Conservation (phyloP, 2,797 vertebrate genomes). For the Onychomys torridus region DNA sequence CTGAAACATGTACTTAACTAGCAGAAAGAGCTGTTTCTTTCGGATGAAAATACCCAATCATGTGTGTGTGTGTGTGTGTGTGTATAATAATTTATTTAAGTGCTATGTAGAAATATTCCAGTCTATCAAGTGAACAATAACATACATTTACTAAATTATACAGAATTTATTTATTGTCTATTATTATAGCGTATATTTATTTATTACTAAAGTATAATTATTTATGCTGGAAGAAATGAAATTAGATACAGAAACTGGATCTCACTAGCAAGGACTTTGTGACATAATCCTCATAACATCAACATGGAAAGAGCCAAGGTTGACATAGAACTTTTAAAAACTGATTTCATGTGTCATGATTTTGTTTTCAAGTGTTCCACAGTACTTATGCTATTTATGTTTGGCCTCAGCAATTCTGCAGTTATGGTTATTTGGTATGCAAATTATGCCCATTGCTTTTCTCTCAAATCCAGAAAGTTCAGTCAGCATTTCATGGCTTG, state of each 20-base stretch:
- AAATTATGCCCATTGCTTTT: slow-evolving; percentile 48
- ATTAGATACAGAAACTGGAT: slow-evolving; percentile 50
- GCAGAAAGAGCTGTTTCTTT: slow-evolving; percentile 22
- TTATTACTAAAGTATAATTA: neutral
- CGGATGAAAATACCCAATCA: slow-evolving; percentile 38
- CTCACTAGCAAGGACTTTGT: neutral
- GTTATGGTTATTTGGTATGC: slow-evolving; percentile 21
- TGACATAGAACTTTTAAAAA: neutral
- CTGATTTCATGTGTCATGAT: neutral
- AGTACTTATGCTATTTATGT: neutral
- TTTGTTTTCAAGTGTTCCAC: slow-evolving; percentile 17
- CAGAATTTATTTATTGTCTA: neutral
- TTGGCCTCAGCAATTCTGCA: slow-evolving; percentile 51
- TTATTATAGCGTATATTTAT: too few species aligned
- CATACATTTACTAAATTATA: slow-evolving; percentile 38
- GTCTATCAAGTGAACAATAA: slow-evolving; percentile 43
- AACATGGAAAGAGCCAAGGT: neutral
- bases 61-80: neutral
- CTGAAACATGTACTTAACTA: slow-evolving; percentile 54
- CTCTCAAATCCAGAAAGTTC: slow-evolving; percentile 24
- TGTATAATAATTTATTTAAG: slow-evolving; percentile 45
- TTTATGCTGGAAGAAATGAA: slow-evolving; percentile 59
- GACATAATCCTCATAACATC: neutral
- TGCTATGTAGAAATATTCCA: slow-evolving; percentile 60
- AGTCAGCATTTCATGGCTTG: slow-evolving; percentile 43